phyloP scores from a whole-genome alignment of 1,140 invertebrate genomes.

The Atta cephalotes region DNA sequence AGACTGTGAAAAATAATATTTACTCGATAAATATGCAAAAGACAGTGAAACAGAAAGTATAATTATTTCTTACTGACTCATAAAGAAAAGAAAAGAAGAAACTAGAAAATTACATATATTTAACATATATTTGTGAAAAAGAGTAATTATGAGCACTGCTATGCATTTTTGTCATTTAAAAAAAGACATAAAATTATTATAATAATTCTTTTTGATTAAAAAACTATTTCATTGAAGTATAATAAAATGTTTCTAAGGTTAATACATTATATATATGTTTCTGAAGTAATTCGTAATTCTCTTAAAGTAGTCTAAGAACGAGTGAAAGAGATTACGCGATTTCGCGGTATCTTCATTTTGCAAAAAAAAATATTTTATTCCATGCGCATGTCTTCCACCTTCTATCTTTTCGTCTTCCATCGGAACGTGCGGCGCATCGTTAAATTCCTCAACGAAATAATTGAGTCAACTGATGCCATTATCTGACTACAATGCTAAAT shows the following conservation, averaged over 20 bases:
- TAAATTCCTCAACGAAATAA: slow-evolving; percentile 72
- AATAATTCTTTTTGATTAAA: not conserved
- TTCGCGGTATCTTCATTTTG: not conserved
- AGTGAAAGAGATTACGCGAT: not conserved
- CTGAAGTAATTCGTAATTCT: not conserved
- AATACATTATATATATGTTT: not conserved
- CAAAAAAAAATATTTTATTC: not conserved
- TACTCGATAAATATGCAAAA: not conserved
- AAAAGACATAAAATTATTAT: not conserved
- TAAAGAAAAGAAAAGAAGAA: not conserved
- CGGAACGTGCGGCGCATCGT: slow-evolving; percentile 64
- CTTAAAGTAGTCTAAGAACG: not conserved
- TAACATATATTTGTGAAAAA: not conserved
- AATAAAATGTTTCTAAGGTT: not conserved
- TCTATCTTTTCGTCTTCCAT: slow-evolving; percentile 11
- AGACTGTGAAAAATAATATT: not conserved
- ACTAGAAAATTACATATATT: not conserved
- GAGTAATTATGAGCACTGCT: too few relatives aligned
- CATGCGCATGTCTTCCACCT: not conserved
- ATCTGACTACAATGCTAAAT: slow-evolving; percentile 82
- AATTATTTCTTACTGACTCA: not conserved
- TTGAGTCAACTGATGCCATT: slow-evolving; percentile 79
- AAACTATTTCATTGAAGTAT: not conserved
- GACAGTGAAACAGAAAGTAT: not conserved
- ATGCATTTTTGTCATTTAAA: too few relatives aligned